Base-by-base conservation (phyloP, 2,113 vertebrate species). In the Hemichromis elongatus region DNA sequence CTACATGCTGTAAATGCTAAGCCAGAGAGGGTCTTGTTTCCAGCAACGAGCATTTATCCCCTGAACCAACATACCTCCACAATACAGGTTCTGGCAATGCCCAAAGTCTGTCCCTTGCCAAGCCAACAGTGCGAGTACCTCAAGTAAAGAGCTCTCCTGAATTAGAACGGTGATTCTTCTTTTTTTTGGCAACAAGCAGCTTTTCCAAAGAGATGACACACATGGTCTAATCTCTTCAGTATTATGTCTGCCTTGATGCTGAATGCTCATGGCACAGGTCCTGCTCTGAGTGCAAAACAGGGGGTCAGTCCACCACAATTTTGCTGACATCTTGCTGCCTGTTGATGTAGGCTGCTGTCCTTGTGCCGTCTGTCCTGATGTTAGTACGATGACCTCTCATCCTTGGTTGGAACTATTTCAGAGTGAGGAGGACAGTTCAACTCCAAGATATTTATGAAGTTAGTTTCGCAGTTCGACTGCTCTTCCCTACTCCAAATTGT, bases 81-180 rank as follows among this genome's bases (percentile, higher is more conserved):
- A 0, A 18, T 70, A 28, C 40, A 47, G 40, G 14, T 28, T 70
- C 40, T 70, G 21, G 8, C 66, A 28, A 70, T 10, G 21, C 5
- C 14, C 40, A 47, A 70, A 47, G 13, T 70, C 21, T 70, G 66
- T 45, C 21, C 14, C 2, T 70, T 70, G 40, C 40, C 26, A 2
- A 24, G 63, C 14, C 35, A 45, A 26, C n/a, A 70, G 21, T 11
- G 5, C 3, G 5, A 70, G 21, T 18, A 16, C 66, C 12, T 14
- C 40, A 18, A 18, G 21, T 5, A 9, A 45, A 70, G 21, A 16
- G 0, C 21, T 10, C 63, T 68, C 37, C 40, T 45, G 2, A 70
- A 45, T 6, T 2, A 16, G n/a, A 26, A 40, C 0, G 0, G 61
- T 66, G 11, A 66, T 66, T 66, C 7, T 9, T 18, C 30, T 19